Evolutionary conservation across 2,888 invertebrate species (phyloP), one percentile per base, ranked within the genome.

Genomic region (Cheilosia grossa): DNA sequence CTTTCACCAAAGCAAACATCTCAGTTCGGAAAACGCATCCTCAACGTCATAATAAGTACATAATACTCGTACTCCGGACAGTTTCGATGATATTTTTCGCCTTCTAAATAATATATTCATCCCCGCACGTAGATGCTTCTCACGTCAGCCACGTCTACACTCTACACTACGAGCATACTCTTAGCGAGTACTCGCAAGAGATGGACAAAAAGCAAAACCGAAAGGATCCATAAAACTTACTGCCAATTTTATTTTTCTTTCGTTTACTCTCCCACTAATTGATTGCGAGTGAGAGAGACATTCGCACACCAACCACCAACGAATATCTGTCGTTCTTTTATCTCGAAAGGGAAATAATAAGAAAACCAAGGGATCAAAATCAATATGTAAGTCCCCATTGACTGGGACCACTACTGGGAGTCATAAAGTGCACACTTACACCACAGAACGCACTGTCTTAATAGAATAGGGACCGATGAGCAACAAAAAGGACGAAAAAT

Each of bases 201-300:
- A 19, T 17, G 19, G 13, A 40, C 33, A 19, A 44, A 61, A 61
- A 63, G 17, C 37, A 15, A 59, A 59, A 17, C 30, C 13, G 24
- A 49, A 21, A 59, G 24, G 54, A 73, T 40, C 79, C 80, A 64
- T 80, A 80, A 83, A 83, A 56, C 70, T 51, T 79, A 70, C 70
- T 74, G 69, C 70, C 69, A 54, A 83, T 79, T 74, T 82, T 79
- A 59, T 21, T 30, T 72, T 53, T 40, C 53, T 53, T 64, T 33
- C 44, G 56, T 67, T 63, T 44, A 63, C 49, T 82, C 49, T 82
- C 56, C 4, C 51, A 54, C 69, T 83, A 80, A 83, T 83, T 83
- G 83, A 80, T 74, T 78, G 66, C 19, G 47, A 66, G 7, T 27
- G 42, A 42, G 21, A 47, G 47, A 9, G 3, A 7, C 7, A 47